A percentile compares a stretch with the other conserved stretches of the same genome.
Evolutionary conservation across 2,113 vertebrate species (phyloP).

Genomic region (Antigone vipio): DNA sequence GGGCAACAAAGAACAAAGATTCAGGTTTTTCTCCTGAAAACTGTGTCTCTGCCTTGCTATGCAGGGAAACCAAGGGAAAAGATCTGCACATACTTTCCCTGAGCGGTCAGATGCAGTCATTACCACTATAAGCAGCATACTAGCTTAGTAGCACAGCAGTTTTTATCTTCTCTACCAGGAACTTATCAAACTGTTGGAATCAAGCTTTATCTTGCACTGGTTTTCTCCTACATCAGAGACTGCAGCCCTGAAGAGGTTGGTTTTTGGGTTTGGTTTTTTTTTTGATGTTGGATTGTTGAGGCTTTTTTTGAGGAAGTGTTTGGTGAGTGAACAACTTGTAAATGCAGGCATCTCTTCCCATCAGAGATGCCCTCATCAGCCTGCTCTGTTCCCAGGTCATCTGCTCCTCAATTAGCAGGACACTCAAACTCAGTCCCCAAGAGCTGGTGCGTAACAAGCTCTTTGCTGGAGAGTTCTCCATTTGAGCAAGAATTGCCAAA

Average conservation of each 20-base stretch:
- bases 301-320: not conserved
- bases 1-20: not conserved
- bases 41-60: not conserved
- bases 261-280: too few relatives aligned
- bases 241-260: not conserved
- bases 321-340: not conserved
- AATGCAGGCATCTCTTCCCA: not conserved
- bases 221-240: not conserved
- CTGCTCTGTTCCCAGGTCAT: not conserved
- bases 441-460: not conserved
- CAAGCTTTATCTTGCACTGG: not conserved
- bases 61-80: not conserved
- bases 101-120: rapidly evolving
- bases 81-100: not conserved
- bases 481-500: not conserved
- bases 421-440: not conserved
- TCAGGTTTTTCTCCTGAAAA: not conserved
- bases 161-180: not conserved
- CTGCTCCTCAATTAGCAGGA: not conserved
- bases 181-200: not conserved
- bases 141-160: not conserved
- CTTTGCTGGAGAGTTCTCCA: not conserved
- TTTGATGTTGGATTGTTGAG: not conserved
- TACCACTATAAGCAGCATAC: not conserved
- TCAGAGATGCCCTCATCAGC: not conserved